Evolutionary conservation across 2,888 invertebrate genomes (phyloP).

Genomic region (Oscheius sp.): DNA sequence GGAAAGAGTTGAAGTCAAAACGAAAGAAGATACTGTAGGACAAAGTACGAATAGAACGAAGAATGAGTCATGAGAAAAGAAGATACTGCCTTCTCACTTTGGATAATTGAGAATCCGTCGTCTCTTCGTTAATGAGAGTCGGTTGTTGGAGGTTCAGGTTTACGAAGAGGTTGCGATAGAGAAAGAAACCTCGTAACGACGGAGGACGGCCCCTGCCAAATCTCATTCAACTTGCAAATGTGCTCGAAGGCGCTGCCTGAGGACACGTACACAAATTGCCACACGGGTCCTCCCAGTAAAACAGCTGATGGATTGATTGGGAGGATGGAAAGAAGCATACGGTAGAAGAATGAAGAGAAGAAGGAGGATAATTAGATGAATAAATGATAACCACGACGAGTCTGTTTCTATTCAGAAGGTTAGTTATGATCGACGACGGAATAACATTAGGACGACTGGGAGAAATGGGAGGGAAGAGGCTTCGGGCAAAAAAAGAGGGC

Average conservation of each 20-base stretch:
- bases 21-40: no score
- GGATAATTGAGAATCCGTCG: no score
- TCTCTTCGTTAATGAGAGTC: slow-evolving; percentile 28
- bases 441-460: slow-evolving; percentile 11
- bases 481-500: no score
- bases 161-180: neutral
- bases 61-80: no score
- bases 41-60: no score
- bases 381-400: neutral
- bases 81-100: no score
- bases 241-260: slow-evolving; percentile 8
- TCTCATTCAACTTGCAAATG: slow-evolving; percentile 33
- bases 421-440: slow-evolving; percentile 16
- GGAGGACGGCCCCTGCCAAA: slow-evolving; percentile 20
- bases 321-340: neutral
- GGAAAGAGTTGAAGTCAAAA: neutral
- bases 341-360: neutral
- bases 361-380: neutral
- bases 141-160: neutral
- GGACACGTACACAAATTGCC: slow-evolving; percentile 12
- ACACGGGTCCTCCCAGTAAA: neutral
- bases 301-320: slow-evolving; percentile 27
- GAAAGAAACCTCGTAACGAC: neutral
- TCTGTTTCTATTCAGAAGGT: no score
- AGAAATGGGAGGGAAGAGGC: no score